Base-by-base conservation (phyloP, 1,140 invertebrate genomes). In the Nomia melanderi region DNA sequence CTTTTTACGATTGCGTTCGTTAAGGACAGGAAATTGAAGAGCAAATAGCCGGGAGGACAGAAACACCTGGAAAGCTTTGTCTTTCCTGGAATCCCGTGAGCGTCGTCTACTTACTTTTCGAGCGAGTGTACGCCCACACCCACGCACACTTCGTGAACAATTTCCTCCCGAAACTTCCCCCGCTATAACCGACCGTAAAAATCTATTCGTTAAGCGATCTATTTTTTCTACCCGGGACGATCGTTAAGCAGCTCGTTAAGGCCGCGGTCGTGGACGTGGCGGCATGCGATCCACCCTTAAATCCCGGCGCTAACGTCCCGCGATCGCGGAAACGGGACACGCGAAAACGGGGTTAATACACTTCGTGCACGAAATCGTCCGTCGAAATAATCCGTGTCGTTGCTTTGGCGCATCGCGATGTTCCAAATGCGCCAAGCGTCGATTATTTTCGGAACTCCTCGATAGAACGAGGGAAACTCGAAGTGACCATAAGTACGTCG, bases 271-370 rank as follows among this genome's bases (percentile, higher is more conserved):
- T 31, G 65, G 31, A 12, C 39, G n/a, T n/a, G n/a, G n/a, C n/a
- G 62, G 54, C 81, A 82, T 82, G 81, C 81, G 81, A 82, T 77
- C 67, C 56, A 59, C 69, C 66, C 62, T 69, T 83, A 83, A 80
- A 83, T 74, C 74, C 33, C 36, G 44, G 41, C 47, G 47, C 33
- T 36, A 59, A 12, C 31, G 53, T 12, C 36, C 39, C n/a, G 50
- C 33, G 65, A 41, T 82, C 56, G 44, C 70, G 70, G 50, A 60
- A 82, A 82, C 60, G 47, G 36, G 56, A 53, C 60, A 31, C 17
- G 81, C 67, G 69, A 83, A 84, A 84, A 84, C 36, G 63, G 57
- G 82, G 81, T 83, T 84, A 84, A 84, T 84, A 82, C 77, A 50
- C 77, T 7, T 8, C 20, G 50, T 3, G 77, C 82, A 84, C 82